These are phyloP conservation scores for Pithys albifrons DNA, from an alignment of 2,113 vertebrate species.

Conservation along the genomic window DNA sequence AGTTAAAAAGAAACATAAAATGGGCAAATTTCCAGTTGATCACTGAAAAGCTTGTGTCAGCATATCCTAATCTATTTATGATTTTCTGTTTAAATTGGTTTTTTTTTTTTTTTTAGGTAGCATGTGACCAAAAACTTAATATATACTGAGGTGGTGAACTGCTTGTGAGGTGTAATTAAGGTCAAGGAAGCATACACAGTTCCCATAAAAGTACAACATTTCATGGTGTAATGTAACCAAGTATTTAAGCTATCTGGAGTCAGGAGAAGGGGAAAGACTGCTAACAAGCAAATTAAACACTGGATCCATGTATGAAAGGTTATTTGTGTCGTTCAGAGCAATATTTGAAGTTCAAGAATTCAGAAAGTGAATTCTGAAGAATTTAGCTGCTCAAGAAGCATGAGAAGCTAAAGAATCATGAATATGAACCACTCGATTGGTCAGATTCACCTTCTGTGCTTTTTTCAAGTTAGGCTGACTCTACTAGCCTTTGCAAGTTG, in stretches of 20 bases:
- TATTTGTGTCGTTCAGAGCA: not conserved
- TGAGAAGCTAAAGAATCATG: not conserved
- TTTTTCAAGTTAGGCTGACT: not conserved
- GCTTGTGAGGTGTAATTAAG: not conserved
- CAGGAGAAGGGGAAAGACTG: not conserved
- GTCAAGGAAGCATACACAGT: not conserved
- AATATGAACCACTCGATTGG: not conserved
- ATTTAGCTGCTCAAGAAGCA: not conserved
- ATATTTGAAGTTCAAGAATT: not conserved
- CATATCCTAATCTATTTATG: not conserved
- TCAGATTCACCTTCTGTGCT: not conserved
- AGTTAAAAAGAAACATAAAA: not conserved
- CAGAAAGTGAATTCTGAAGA: not conserved
- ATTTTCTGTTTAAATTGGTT: not conserved
- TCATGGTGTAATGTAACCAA: not conserved
- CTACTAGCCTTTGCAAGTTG: not conserved
- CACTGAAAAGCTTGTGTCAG: conserved; percentile 5
- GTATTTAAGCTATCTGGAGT: not conserved
- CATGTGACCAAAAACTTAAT: not conserved
- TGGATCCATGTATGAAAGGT: not conserved
- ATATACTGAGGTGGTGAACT: not conserved
- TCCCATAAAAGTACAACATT: not conserved
- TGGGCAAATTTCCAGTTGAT: conserved; percentile 5
- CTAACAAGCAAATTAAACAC: not conserved
- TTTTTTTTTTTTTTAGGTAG: too few species aligned